Evolutionary conservation across 1,140 invertebrate genomes (phyloP).

Genomic region (Chlorops oryzae): DNA sequence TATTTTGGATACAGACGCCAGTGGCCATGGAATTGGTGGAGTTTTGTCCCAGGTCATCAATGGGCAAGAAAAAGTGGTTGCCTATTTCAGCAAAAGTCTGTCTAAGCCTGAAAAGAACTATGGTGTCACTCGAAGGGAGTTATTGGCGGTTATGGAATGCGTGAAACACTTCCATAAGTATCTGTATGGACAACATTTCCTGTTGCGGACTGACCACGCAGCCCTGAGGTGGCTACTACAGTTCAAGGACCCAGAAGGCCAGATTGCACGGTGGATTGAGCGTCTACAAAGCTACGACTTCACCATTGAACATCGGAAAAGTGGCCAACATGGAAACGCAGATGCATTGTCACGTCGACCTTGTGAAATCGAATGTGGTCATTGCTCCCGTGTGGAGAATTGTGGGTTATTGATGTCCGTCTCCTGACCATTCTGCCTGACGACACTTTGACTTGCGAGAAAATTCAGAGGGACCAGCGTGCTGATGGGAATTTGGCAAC

Average conservation of each 20-base stretch:
- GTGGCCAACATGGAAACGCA: conserved; percentile 14
- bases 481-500: too few relatives aligned
- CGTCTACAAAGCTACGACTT: conserved; percentile 23
- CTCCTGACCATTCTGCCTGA: too few relatives aligned
- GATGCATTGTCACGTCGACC: conserved; percentile 20
- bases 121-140: conserved; percentile 22
- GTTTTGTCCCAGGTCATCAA: conserved; percentile 22
- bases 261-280: conserved; percentile 27
- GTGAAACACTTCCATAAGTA: conserved; percentile 25
- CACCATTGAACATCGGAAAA: conserved; percentile 20
- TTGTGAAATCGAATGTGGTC: conserved; percentile 8
- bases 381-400: too few relatives aligned
- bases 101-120: conserved; percentile 42
- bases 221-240: conserved; percentile 24
- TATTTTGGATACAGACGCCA: conserved; percentile 25
- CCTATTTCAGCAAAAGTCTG: conserved; percentile 31
- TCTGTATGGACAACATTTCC: conserved; percentile 19
- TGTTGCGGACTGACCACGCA: conserved; percentile 23
- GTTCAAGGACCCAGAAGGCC: conserved; percentile 26
- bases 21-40: conserved; percentile 15
- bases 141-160: conserved; percentile 24
- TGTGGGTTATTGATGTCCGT: too few relatives aligned
- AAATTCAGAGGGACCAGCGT: too few relatives aligned
- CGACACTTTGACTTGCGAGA: too few relatives aligned
- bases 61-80: conserved; percentile 21